phyloP scores from a whole-genome alignment of 2,113 vertebrate species.

The Melanostigma gelatinosum region DNA sequence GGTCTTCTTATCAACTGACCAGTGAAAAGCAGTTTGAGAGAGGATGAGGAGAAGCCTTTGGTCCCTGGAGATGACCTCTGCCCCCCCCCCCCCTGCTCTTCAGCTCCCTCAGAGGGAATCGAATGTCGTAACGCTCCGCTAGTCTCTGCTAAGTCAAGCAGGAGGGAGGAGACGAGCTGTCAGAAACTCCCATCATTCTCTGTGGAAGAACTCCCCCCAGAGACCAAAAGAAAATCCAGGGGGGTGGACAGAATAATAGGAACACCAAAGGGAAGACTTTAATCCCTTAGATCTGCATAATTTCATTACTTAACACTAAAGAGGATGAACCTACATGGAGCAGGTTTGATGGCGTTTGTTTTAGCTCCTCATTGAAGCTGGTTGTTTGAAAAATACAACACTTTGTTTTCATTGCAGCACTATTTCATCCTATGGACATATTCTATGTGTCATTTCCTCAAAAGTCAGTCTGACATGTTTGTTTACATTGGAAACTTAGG shows the following conservation, averaged over 20 bases:
- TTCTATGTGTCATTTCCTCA: neutral
- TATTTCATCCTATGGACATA: neutral
- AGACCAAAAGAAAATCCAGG: constrained; percentile 19
- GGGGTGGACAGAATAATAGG: constrained; percentile 56
- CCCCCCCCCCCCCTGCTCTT: constrained; percentile 45
- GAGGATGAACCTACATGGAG: neutral
- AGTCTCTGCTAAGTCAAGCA: constrained; percentile 58
- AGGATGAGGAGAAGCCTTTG: constrained; percentile 38
- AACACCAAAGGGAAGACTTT: constrained; percentile 5
- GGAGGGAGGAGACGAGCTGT: constrained; percentile 72
- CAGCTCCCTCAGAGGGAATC: constrained; percentile 65
- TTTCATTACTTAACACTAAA: neutral
- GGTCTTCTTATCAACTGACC: constrained; percentile 3
- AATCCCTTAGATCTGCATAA: neutral
- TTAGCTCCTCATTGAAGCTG: no score
- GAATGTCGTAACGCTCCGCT: constrained; percentile 57
- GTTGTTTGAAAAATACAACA: neutral
- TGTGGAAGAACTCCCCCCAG: constrained; percentile 50
- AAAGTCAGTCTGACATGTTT: neutral
- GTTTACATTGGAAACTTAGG: neutral
- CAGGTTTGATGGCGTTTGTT: neutral
- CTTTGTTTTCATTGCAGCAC: neutral
- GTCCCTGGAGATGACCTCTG: constrained; percentile 61
- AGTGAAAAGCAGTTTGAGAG: constrained; percentile 2
- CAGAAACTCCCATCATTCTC: constrained; percentile 73